Conservation (phyloP, 2,797 vertebrate species). For the Dromococcyx pavoninus region DNA sequence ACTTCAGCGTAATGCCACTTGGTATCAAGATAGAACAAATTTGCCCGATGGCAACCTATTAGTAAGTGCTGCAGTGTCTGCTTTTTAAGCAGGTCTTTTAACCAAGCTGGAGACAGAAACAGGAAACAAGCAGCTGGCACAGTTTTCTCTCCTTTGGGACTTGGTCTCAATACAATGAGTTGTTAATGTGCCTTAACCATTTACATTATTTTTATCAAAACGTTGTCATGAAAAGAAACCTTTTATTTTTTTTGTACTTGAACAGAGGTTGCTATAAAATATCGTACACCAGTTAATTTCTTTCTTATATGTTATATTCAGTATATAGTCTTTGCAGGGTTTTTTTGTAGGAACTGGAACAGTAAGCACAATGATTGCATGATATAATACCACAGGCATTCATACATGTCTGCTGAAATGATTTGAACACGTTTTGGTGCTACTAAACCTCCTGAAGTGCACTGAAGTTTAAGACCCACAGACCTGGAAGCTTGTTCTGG, state of each 20-base stretch:
- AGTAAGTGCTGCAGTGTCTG: constrained; percentile 28
- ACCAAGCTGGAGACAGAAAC: constrained; percentile 26
- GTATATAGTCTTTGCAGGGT: background rate
- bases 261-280: background rate
- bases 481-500: background rate
- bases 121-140: background rate
- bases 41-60: constrained; percentile 26
- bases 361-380: background rate
- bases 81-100: constrained; percentile 38
- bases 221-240: background rate
- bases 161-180: background rate
- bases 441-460: background rate
- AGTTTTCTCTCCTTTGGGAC: constrained; percentile 23
- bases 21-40: background rate
- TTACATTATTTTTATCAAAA: constrained; percentile 22
- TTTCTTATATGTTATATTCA: background rate
- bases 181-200: background rate
- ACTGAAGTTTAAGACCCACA: background rate
- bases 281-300: background rate
- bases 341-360: background rate
- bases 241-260: background rate
- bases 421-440: background rate
- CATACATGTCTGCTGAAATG: background rate
- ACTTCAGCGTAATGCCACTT: background rate
- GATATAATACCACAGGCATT: background rate